Evolutionary conservation across 2,113 vertebrate species (phyloP).

Genomic region (Xyliphius kryptos): DNA sequence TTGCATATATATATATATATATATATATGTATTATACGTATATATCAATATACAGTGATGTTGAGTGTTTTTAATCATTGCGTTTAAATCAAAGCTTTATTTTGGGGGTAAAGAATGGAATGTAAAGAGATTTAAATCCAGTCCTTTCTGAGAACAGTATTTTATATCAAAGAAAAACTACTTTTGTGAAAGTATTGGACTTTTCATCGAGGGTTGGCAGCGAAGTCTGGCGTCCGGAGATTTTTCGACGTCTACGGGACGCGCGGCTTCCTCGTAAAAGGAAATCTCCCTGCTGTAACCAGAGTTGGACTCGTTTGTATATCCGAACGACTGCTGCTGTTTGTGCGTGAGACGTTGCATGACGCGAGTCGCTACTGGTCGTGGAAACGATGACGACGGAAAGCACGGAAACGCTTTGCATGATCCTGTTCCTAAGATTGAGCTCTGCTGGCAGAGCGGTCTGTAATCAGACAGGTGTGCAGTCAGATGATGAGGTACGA

Average conservation of each 20-base stretch:
- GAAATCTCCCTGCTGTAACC: constrained; percentile 9
- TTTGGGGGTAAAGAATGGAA: constrained; percentile 62
- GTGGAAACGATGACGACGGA: constrained; percentile 70
- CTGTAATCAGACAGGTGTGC: constrained; percentile 58
- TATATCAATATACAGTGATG: constrained; percentile 52
- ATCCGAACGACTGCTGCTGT: constrained; percentile 53
- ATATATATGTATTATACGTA: constrained; percentile 37
- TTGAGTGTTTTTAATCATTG: constrained; percentile 66
- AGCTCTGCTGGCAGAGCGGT: constrained; percentile 96
- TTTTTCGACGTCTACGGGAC: constrained; percentile 71
- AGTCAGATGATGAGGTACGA: constrained; percentile 81
- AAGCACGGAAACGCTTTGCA: constrained; percentile 70
- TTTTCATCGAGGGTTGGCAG: constrained; percentile 56
- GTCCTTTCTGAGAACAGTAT: constrained; percentile 67
- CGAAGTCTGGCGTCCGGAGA: constrained; percentile 37
- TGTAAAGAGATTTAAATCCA: constrained; percentile 56
- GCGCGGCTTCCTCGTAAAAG: constrained; percentile 50
- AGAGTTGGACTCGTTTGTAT: constrained; percentile 39
- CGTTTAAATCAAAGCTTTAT: constrained; percentile 67
- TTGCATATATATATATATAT: too few species aligned
- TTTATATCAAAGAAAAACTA: constrained; percentile 67
- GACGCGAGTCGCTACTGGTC: constrained; percentile 52
- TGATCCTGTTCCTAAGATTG: constrained; percentile 77
- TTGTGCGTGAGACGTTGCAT: constrained; percentile 53
- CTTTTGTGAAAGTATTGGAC: constrained; percentile 69